Base-by-base conservation (phyloP, 2,888 invertebrate species). In the Neocrepidodera transversa region DNA sequence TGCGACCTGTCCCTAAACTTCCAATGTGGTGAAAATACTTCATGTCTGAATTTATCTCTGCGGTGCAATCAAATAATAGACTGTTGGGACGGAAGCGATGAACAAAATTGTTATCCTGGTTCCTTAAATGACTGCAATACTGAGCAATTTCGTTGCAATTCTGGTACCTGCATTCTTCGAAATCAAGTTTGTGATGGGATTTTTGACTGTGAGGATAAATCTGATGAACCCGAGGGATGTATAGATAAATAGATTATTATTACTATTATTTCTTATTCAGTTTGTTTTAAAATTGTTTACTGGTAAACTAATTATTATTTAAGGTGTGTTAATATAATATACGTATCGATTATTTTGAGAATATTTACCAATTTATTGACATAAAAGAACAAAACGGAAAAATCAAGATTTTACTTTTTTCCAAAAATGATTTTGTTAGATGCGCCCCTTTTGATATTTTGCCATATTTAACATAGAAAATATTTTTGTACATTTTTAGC, bases 51-150 rank as follows among this genome's bases (percentile, higher is more conserved):
- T n/a, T 82, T 85, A 63, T 79, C 80, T n/a, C 87, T 86, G 75
- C 82, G 83, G 69, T 91, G 91, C 76, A 87, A 91, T 74, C 87
- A 89, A 30, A 80, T 84, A 60, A 85, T 90, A 60, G 90, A 91
- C 75, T 91, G 91, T 74, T 91, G 90, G 90, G 90, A 91, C 76
- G 88, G 87, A 55, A 83, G 83, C 32, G 91, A 91, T 73, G 91
- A 91, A 83, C 79, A 85, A 26, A 86, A 88, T 76, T 91, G 91
- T 36, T 42, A 35, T 18, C 48, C 52, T 16, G 8, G 6, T 17
- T 17, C 17, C 18, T 28, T 45, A 47, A 18, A 6, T 43, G 40
- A 10, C 20, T 36, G 53, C 16, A 38, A 2, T 14, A 5, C 13
- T 11, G 53, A 64, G 5, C 62, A 73, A 56, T 54, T 74, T 16